phyloP scores from a whole-genome alignment of 2,888 invertebrate species.

The Meteorus colon region DNA sequence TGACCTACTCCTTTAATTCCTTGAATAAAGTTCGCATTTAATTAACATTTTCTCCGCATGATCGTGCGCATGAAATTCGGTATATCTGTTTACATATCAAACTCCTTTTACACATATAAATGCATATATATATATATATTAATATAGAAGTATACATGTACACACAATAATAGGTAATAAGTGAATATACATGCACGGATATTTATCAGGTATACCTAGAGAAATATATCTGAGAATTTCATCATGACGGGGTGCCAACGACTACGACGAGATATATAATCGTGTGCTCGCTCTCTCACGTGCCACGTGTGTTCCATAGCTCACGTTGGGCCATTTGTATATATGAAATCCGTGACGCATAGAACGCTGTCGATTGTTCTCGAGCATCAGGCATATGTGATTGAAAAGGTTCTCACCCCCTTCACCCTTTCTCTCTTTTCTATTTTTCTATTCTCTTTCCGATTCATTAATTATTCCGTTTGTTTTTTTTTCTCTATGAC shows the following conservation, averaged over 20 bases:
- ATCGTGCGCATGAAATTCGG: neutral
- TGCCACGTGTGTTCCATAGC: conserved; percentile 43
- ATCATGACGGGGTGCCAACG: conserved; percentile 31
- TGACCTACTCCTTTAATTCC: no score
- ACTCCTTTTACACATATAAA: no score
- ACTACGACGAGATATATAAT: conserved; percentile 19
- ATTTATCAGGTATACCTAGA: conserved; percentile 12
- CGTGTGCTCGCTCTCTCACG: conserved; percentile 29
- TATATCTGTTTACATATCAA: neutral
- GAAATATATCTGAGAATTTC: conserved; percentile 7
- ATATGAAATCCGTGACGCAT: conserved; percentile 44
- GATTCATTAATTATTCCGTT: conserved; percentile 34
- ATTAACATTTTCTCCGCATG: neutral
- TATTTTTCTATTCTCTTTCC: conserved; percentile 15
- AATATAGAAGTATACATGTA: neutral
- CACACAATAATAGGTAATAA: neutral
- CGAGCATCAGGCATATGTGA: conserved; percentile 29
- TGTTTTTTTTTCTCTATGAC: conserved; percentile 10
- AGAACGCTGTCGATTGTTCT: conserved; percentile 38
- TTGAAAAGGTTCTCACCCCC: conserved; percentile 33
- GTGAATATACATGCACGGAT: neutral
- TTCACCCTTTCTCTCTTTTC: neutral
- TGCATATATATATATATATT: neutral
- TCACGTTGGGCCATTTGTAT: conserved; percentile 42
- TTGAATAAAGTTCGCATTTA: no score